Evolutionary conservation across 2,797 vertebrate genomes (phyloP), one percentile per base, ranked within the genome.

Genomic region (Emys orbicularis): DNA sequence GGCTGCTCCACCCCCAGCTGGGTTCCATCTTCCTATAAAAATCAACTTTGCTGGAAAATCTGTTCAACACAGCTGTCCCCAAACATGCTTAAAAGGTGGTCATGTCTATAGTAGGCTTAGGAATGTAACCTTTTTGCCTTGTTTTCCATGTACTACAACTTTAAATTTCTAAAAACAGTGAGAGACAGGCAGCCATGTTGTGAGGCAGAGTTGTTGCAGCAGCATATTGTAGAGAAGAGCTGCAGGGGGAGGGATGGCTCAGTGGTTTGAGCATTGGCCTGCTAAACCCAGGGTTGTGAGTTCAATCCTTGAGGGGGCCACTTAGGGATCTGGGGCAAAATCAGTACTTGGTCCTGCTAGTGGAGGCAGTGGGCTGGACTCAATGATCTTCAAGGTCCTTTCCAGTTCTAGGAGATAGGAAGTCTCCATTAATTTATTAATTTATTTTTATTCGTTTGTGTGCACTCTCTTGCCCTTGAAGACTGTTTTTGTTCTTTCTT

Each of bases 191-290:
- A 34, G 31, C 44, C 3, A n/a, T 65, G n/a, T 23, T 49, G 23
- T 10, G 41, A n/a, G 65, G 86, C 16, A 16, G 74, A 4, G 18
- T 21, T 4, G 29, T 72, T 27, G 34, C 6, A 47, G 79, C 19
- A 86, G 23, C 23, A 23, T 0, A 0, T 25, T 0, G 2, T 1
- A 23, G 79, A 50, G 68, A 5, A 4, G 59, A 29, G 41, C 1
- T 0, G 0, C 1, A 5, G 41, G 41, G 41, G 41, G 41, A 41
- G 41, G 41, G 41, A 41, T 41, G 41, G 41, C 41, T 41, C 41
- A 41, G 41, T 41, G 41, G 41, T 41, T 41, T 41, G 41, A 41
- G 41, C 41, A 41, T 41, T 41, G 41, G 41, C 41, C 41, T 5
- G 41, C 41, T 41, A 41, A 41, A 41, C 41, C 41, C 41, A 41